A percentile compares a stretch with the other conserved stretches of the same genome.
These are phyloP conservation scores for Babylonia areolata DNA, from an alignment of 1,140 invertebrate genomes.

Conservation along the genomic window DNA sequence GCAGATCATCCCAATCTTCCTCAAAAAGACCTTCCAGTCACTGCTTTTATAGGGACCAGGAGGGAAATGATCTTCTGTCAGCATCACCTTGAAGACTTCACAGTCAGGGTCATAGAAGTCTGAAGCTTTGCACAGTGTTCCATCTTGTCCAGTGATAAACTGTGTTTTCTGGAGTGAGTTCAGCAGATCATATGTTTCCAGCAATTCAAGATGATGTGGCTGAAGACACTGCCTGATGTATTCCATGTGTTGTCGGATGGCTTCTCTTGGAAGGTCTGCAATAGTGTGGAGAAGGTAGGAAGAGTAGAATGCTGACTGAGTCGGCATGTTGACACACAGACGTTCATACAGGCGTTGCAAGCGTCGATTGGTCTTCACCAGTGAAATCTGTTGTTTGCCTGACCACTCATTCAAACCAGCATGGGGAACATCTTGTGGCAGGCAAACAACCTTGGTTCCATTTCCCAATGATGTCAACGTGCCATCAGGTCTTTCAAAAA, in stretches of 20 bases:
- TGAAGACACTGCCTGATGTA: background rate
- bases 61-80: background rate
- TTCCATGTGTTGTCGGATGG: constrained; percentile 22
- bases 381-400: too few species aligned
- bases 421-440: background rate
- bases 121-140: constrained; percentile 15
- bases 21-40: background rate
- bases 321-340: background rate
- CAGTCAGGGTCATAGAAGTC: background rate
- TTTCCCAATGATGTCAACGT: background rate
- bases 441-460: background rate
- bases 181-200: too few species aligned
- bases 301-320: background rate
- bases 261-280: background rate
- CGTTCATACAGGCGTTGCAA: background rate
- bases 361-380: background rate
- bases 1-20: background rate
- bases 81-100: constrained; percentile 13
- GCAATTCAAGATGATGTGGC: too few species aligned
- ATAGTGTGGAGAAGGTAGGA: background rate
- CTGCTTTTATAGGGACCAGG: background rate
- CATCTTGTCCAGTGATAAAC: constrained; percentile 4
- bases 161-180: background rate
- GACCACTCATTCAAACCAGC: constrained; percentile 3
- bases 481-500: constrained; percentile 24